Evolutionary conservation across 2,113 vertebrate genomes (phyloP).

Genomic region (Sylvilagus bachmani): DNA sequence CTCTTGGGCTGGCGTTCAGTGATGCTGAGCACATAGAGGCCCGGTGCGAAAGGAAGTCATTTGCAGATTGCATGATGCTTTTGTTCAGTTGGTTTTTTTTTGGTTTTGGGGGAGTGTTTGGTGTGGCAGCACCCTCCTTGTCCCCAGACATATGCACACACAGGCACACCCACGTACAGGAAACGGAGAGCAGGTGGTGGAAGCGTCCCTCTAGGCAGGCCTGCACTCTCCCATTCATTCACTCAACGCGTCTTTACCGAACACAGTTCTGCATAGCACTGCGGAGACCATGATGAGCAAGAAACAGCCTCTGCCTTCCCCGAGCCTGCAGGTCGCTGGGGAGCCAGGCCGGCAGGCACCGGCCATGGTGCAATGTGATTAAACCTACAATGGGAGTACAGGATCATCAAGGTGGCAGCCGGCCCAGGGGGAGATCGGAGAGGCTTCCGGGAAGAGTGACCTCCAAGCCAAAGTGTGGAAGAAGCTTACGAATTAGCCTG

Average conservation of each 20-base stretch:
- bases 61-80: not conserved
- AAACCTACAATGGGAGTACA: no score
- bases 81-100: not conserved
- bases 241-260: not conserved
- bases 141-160: not conserved
- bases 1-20: not conserved
- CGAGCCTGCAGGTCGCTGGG: not conserved
- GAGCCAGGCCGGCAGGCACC: not conserved
- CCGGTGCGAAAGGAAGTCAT: not conserved
- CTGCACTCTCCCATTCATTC: not conserved
- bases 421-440: not conserved
- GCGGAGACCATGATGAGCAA: not conserved
- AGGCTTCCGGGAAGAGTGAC: not conserved
- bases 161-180: not conserved
- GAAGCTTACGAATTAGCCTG: not conserved
- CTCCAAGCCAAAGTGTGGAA: not conserved
- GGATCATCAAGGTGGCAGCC: not conserved
- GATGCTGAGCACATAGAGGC: not conserved
- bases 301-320: not conserved
- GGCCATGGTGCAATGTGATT: accelerated
- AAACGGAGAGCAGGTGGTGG: slow-evolving; percentile 40
- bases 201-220: not conserved
- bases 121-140: not conserved
- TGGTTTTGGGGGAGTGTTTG: not conserved
- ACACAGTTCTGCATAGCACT: accelerated